Conservation (phyloP, 2,113 vertebrate species). For the Casuarius casuarius region DNA sequence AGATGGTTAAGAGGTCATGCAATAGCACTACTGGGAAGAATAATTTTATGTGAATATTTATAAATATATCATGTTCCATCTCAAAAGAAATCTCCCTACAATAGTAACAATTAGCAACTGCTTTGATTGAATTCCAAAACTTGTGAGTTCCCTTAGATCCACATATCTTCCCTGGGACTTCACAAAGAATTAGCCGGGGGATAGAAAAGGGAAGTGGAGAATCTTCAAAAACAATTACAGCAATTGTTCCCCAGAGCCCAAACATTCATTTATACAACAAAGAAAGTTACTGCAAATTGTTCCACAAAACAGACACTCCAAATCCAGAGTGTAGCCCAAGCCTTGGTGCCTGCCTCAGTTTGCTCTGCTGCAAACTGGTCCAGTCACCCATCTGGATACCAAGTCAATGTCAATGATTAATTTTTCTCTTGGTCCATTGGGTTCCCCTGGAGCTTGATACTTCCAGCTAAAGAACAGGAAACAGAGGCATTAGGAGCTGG, state of each 20-base stretch:
- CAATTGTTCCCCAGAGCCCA: background rate
- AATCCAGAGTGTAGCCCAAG: background rate
- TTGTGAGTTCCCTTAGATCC: background rate
- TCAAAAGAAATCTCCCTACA: background rate
- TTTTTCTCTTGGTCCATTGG: background rate
- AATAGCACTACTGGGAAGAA: background rate
- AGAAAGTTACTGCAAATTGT: background rate
- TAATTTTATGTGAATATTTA: background rate
- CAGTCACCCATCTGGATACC: background rate
- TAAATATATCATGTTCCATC: background rate
- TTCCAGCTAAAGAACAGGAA: background rate
- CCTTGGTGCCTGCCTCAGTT: background rate
- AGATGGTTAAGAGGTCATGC: background rate
- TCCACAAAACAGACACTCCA: background rate
- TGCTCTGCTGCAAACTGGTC: background rate
- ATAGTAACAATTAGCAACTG: background rate
- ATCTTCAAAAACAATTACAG: background rate
- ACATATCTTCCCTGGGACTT: background rate
- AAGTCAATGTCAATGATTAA: accelerated
- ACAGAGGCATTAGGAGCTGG: accelerated
- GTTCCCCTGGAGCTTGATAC: background rate
- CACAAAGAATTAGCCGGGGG: background rate
- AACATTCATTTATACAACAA: background rate
- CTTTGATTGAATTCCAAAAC: background rate
- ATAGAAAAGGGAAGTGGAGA: background rate